Evolutionary conservation across 2,888 invertebrate genomes (phyloP), one percentile per base, ranked within the genome.

Genomic region (Teleiodes luculella): DNA sequence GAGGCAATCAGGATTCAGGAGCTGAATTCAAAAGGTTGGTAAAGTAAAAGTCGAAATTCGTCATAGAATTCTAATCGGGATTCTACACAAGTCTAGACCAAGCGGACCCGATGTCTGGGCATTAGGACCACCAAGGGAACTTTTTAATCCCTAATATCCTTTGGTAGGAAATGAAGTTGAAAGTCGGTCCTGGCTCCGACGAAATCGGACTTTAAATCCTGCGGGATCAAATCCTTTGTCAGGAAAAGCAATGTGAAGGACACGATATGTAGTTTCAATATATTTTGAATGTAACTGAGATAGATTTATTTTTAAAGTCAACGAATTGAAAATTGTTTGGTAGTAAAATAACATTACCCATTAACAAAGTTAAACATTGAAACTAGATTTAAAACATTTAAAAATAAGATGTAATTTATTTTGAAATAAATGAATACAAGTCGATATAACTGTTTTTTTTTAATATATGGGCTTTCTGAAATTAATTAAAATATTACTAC

Each of bases 121-220:
- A 76, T 78, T 75, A 80, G 72, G 72, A 63, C 70, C 24, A 24
- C 24, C 24, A 64, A 62, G 73, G 58, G 68, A 66, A 86, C 86
- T 82, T 86, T 86, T 83, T 83, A 86, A 87, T 85, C 84, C 78
- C 70, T 76, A 79, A 83, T 81, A 82, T 80, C 80, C 83, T 79
- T 76, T 78, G 70, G 71, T 78, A 80, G 84, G 80, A 86, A 87
- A 84, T 84, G 75, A 83, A 83, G 83, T 86, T 83, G 80, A 76
- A 80, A 80, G 74, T 77, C 67, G 67, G 68, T 66, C 72, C 70
- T 63, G 64, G 65, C 68, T 67, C 65, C 68, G 67, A 65, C 64
- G 66, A 65, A 68, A 64, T 64, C 67, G 68, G 67, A 72, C 39
- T 68, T 74, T 73, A 74, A 73, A 65, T 67, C 70, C 68, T 64